A percentile compares a stretch with the other conserved stretches of the same genome.
phyloP scores from a whole-genome alignment of 1,140 invertebrate species.

The Hyposmocoma kahamanoa region DNA sequence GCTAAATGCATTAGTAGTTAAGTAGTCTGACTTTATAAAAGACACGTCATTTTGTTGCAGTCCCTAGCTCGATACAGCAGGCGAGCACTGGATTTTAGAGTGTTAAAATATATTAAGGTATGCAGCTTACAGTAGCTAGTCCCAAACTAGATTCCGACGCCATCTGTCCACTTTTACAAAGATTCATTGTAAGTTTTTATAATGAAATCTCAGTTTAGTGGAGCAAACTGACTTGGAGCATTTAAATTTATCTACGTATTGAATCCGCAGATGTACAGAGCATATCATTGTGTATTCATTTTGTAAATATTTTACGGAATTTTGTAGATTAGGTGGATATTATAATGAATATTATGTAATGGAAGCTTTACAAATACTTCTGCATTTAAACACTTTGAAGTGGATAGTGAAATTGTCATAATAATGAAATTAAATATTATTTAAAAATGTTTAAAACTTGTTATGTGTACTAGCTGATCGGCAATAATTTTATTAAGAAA shows the following conservation, averaged over 20 bases:
- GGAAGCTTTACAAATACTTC: conserved; percentile 34
- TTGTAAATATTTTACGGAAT: conserved; percentile 58
- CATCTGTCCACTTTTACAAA: conserved; percentile 15
- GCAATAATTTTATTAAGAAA: conserved; percentile 56
- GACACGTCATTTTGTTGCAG: conserved; percentile 11
- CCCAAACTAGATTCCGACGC: conserved; percentile 27
- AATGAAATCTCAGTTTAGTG: neutral
- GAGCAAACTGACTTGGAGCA: conserved; percentile 10
- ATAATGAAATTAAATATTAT: conserved; percentile 32
- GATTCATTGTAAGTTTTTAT: no score
- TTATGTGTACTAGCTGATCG: conserved; percentile 53
- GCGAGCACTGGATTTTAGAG: no score
- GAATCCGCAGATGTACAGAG: conserved; percentile 44
- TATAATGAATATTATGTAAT: conserved; percentile 30
- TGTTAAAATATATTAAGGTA: no score
- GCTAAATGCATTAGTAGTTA: conserved; percentile 19
- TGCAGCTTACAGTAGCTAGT: conserved; percentile 35
- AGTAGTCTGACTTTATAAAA: conserved; percentile 16
- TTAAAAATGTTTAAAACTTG: conserved; percentile 44
- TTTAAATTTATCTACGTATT: conserved; percentile 14
- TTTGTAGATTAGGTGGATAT: conserved; percentile 23
- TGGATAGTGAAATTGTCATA: conserved; percentile 32
- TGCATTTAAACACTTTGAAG: conserved; percentile 37
- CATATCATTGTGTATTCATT: conserved; percentile 57
- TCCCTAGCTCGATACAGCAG: neutral